Base-by-base conservation (phyloP, 2,113 vertebrate species). In the Okapia johnstoni region DNA sequence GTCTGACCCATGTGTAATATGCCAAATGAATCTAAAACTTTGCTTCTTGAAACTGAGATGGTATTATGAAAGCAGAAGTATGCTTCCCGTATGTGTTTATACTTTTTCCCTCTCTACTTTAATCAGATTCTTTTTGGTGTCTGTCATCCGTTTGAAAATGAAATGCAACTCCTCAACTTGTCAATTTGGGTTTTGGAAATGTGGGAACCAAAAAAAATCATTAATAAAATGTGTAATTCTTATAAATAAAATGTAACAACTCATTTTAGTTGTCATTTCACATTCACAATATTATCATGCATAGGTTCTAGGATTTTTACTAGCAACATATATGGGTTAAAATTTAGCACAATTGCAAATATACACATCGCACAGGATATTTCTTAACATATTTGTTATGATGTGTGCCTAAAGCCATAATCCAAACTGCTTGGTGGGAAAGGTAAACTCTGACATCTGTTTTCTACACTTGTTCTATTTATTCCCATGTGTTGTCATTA, bases 391-490 rank as follows among this genome's bases (percentile, higher is more conserved):
- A 36, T 96, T 52, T n/a, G 12, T 95, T 98, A 77, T 52, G 79
- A 94, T 94, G 54, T 50, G 10, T 96, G 33, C 23, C 43, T 95
- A 33, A 36, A 98, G 25, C 57, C 88, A 77, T 23, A 43, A 79
- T 85, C 13, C 81, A 90, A 91, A 81, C 85, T 36, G 66, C 60
- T 40, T 63, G 50, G 23, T 58, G 87, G 63, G 93, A 52, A 96
- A 97, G 90, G 26, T n/a, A 93, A 91, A 21, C 89, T 92, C 57
- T 77, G 25, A 87, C 90, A 63, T 50, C 12, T 88, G 52, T 88
- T 88, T 96, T 95, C 13, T 88, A 85, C n/a, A 16, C 79, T 50
- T 66, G n/a, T 91, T 95, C 28, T 94, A 46, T 97, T 97, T 92
- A 97, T 76, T 96, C 43, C 86, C 61, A 46, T 73, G 95, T 91